phyloP scores from a whole-genome alignment of 2,113 vertebrate genomes.

The Bubo scandiacus region DNA sequence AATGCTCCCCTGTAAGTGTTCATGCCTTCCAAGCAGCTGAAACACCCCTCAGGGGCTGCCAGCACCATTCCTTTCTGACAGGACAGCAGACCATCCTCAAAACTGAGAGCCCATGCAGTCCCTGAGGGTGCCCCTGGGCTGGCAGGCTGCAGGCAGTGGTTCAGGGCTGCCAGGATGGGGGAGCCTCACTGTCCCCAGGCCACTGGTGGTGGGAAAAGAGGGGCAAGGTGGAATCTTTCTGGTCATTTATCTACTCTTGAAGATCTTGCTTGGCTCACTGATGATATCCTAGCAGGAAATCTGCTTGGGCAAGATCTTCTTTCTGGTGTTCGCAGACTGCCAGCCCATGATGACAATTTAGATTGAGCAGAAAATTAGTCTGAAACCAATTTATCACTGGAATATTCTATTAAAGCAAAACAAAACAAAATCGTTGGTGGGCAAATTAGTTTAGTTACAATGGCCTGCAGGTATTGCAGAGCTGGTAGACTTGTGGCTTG shows the following conservation, averaged over 20 bases:
- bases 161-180: background rate
- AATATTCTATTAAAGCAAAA: background rate
- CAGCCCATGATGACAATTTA: background rate
- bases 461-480: background rate
- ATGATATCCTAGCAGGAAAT: background rate
- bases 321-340: background rate
- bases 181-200: rapidly evolving
- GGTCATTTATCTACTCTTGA: background rate
- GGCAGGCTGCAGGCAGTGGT: background rate
- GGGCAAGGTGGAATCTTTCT: background rate
- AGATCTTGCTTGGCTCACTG: background rate
- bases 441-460: background rate
- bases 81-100: background rate
- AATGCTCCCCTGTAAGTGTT: background rate
- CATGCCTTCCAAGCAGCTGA: background rate
- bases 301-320: background rate
- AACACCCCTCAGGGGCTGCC: background rate
- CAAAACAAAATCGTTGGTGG: background rate
- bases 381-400: background rate
- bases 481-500: background rate
- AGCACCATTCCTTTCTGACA: background rate
- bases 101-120: background rate
- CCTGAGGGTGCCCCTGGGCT: background rate
- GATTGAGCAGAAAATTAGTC: background rate
- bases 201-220: background rate